Base-by-base conservation (phyloP, 2,888 invertebrate species). In the Callyntrura guangdongensis region DNA sequence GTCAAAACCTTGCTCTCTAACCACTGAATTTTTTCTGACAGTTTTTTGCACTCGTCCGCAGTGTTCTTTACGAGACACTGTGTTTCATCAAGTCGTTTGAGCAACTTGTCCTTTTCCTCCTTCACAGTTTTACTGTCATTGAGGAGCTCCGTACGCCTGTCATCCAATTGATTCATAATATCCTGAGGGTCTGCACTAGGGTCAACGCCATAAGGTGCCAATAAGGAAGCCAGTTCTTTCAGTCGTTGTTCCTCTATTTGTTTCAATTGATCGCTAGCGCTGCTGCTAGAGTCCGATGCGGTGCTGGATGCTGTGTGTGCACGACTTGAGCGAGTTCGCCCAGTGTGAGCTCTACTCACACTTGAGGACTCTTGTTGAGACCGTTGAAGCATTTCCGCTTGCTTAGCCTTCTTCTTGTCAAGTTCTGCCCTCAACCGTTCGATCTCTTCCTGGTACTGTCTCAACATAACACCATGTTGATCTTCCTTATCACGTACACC, bases 401-500 rank as follows among this genome's bases (percentile, higher is more conserved):
- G 88, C 27, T 89, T 85, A 5, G 79, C 83, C 53, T 92, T 91
- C 77, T 82, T 83, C 82, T 77, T 86, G 5, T 88, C 91, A 27
- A 94, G 88, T 83, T 93, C 91, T 2, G 93, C 92, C 90, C 94
- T 94, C 17, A 97, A 96, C 9, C 98, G 96, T 94, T 97, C 97
- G 95, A 99, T 99, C 96, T 99, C 99, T 93, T 98, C 97, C 95
- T 99, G 99, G 95, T 99, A 98, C 95, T 99, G 98, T 94, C 99
- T 96, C 86, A 99, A 95, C 94, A 99, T 99, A 93, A 99, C 97
- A 86, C 99, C 99, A 94, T 97, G 96, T 67, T 96, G 94, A n/a
- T 97, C 97, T n/a, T 96, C 95, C 93, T 96, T 96, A 61, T 95
- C 96, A 86, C 96, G 95, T 20, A 96, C 95, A 22, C 98, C 98